Evolutionary conservation across 2,888 invertebrate genomes (phyloP).

Genomic region (Rhamnusium bicolor): DNA sequence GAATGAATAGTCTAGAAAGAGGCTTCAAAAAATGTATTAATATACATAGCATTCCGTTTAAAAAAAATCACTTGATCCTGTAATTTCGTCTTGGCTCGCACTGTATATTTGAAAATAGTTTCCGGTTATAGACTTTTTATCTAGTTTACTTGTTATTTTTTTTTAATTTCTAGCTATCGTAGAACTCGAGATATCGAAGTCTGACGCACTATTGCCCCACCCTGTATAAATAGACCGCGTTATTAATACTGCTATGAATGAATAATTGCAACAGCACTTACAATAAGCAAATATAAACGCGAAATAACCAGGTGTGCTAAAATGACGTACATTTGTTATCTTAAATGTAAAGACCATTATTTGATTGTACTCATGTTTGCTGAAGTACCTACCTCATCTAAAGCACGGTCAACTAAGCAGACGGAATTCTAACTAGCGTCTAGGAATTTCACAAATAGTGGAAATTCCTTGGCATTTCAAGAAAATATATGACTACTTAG

Average conservation of each 20-base stretch:
- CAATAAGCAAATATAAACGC: background rate
- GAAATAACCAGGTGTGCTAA: background rate
- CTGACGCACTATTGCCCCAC: no score
- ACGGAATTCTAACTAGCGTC: background rate
- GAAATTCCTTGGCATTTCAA: background rate
- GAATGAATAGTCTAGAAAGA: no score
- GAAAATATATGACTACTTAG: background rate
- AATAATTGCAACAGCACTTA: background rate
- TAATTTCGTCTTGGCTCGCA: no score
- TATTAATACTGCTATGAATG: background rate
- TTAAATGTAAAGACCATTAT: background rate
- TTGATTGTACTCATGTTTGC: background rate
- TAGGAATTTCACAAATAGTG: background rate
- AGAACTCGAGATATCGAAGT: no score
- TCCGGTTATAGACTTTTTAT: no score
- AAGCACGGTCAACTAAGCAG: background rate
- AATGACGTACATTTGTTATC: background rate
- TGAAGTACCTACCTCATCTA: background rate
- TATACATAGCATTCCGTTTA: no score
- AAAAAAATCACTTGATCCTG: no score
- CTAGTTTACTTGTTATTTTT: no score
- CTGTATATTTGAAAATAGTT: no score
- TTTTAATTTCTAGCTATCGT: no score
- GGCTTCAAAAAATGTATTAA: no score
- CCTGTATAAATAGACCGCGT: background rate